These are phyloP conservation scores for Apus apus DNA, from an alignment of 2,113 vertebrate genomes.

Conservation along the genomic window DNA sequence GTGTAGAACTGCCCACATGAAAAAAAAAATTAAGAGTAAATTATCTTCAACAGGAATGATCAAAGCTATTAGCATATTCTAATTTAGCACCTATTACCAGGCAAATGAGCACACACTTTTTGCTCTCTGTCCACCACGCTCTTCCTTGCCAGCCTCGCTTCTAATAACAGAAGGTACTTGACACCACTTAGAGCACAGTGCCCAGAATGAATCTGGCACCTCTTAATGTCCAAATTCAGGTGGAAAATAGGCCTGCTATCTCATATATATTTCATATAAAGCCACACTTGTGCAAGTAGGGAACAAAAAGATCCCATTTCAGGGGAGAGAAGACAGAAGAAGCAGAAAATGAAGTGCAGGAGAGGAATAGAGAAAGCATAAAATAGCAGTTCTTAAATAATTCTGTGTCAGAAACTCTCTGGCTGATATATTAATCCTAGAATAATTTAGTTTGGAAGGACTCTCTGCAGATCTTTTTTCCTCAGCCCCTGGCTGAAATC, in stretches of 20 bases:
- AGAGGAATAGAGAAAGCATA: background rate
- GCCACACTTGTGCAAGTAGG: background rate
- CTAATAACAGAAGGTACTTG: background rate
- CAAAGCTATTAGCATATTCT: background rate
- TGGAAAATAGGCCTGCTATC: background rate
- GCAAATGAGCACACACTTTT: background rate
- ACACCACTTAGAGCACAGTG: background rate
- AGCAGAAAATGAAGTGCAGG: background rate
- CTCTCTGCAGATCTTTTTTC: background rate
- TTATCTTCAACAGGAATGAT: background rate
- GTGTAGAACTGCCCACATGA: background rate
- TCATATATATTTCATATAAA: background rate
- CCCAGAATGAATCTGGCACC: background rate
- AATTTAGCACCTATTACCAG: background rate
- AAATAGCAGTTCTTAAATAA: background rate
- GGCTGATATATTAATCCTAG: background rate
- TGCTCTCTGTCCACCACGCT: background rate
- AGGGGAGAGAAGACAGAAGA: background rate
- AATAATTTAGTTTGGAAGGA: background rate
- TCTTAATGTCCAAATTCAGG: background rate
- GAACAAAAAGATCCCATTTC: background rate
- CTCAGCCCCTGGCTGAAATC: background rate
- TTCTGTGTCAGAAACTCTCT: constrained; percentile 10
- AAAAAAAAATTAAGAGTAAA: background rate
- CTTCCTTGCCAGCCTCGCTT: background rate